A percentile compares a stretch with the other conserved stretches of the same genome.
Evolutionary conservation across 1,140 invertebrate genomes (phyloP).

Genomic region (Streblospio benedicti): DNA sequence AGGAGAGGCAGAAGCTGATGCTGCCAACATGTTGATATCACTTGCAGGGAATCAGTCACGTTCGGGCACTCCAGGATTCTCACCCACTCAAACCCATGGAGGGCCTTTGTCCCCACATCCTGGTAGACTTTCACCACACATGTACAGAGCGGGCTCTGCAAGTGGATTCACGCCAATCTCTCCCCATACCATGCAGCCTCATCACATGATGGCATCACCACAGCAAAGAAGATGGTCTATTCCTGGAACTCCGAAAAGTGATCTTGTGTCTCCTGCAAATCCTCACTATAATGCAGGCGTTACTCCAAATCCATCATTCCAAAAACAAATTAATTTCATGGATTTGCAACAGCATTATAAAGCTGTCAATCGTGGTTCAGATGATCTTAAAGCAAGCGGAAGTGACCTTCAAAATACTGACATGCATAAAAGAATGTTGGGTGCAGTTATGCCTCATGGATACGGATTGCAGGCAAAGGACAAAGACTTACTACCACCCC

Average conservation of each 20-base stretch:
- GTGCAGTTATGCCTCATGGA: too few relatives aligned
- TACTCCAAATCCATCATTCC: conserved; percentile 18
- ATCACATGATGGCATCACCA: conserved; percentile 32
- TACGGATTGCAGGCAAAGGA: too few relatives aligned
- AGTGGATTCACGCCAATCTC: conserved; percentile 44
- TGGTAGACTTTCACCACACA: conserved; percentile 18
- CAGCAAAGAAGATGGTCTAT: conserved; percentile 34
- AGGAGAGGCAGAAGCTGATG: conserved; percentile 71
- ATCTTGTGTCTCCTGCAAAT: conserved; percentile 37
- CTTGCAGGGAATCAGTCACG: conserved; percentile 40
- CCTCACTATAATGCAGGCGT: conserved; percentile 26
- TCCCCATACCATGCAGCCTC: conserved; percentile 34
- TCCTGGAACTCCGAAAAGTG: background rate
- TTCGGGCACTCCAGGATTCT: conserved; percentile 1
- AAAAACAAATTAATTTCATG: conserved; percentile 16
- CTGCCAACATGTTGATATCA: conserved; percentile 90
- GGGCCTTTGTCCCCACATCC: conserved; percentile 24
- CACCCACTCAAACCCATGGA: conserved; percentile 21
- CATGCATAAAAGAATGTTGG: too few relatives aligned
- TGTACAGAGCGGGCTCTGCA: conserved; percentile 22
- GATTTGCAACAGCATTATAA: too few relatives aligned
- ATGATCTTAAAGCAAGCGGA: too few relatives aligned
- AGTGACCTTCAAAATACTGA: too few relatives aligned
- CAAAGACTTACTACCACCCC: too few relatives aligned
- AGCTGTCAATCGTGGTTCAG: too few relatives aligned